Evolutionary conservation across 2,888 invertebrate genomes (phyloP), one percentile per base, ranked within the genome.

Genomic region (Chrysotoxum bicinctum): DNA sequence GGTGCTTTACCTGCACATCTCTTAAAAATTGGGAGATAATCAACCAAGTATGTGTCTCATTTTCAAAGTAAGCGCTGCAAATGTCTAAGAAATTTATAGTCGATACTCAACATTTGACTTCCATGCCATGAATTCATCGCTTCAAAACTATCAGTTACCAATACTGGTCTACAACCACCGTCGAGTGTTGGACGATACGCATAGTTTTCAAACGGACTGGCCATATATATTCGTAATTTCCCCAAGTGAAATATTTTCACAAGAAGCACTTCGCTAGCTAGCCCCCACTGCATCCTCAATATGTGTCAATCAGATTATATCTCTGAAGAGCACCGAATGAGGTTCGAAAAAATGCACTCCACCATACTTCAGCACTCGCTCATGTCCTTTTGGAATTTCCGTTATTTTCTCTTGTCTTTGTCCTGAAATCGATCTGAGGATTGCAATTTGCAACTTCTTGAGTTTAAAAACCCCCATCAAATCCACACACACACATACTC

Each of bases 381-480:
- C 35, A 32, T 78, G 35, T 62, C 77, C 64, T 72, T 64, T 58
- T 60, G 32, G 23, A 58, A 73, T 66, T 21, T 26, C 45, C 12
- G 4, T 23, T 58, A 16, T 37, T 26, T 40, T 19, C 37, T 37
- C 58, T 76, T 76, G 70, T 66, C 43, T 72, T 70, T 54, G 26
- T 37, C 40, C 35, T 78, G 12, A 14, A 60, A 32, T 54, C 35
- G 64, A 37, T 52, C 1, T 52, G 3, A 16, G 8, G 30, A 23
- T 14, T 26, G 35, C 64, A 72, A 54, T 32, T 81, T 66, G 70
- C 68, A 35, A 62, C 37, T 16, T 10, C 72, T 82, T 82, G 52
- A 73, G 72, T 54, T 79, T 58, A 26, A 54, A 35, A 79, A 54
- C 60, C 73, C 62, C 62, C 48, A 30, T 8, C 14, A 0, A 21